Evolutionary conservation across 1,140 invertebrate species (phyloP).

Genomic region (Leptoteleia sp.): DNA sequence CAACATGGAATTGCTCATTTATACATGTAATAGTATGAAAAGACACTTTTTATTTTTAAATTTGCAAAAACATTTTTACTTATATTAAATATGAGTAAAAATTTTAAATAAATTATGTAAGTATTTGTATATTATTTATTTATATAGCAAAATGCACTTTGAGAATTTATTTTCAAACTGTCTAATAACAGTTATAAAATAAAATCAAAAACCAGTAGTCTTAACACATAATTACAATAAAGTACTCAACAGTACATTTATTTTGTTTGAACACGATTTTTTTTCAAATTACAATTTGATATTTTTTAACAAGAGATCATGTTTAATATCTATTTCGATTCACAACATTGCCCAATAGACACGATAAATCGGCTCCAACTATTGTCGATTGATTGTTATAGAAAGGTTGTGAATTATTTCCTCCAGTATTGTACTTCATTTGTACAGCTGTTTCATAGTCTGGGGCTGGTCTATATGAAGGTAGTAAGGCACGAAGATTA

Average conservation of each 20-base stretch:
- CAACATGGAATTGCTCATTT: too few species aligned
- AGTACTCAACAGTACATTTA: not conserved
- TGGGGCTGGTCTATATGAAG: slow-evolving; percentile 94
- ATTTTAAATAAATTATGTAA: too few species aligned
- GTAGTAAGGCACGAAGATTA: slow-evolving; percentile 86
- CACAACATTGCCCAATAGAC: slow-evolving; percentile 74
- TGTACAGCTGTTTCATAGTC: slow-evolving; percentile 97
- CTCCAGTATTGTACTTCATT: slow-evolving; percentile 85
- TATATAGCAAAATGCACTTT: too few species aligned
- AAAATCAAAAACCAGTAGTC: slow-evolving; percentile 12
- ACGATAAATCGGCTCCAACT: slow-evolving; percentile 76
- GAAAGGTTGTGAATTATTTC: slow-evolving; percentile 77
- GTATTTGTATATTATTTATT: too few species aligned
- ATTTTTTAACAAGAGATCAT: slow-evolving; percentile 19
- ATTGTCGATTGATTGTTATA: slow-evolving; percentile 80
- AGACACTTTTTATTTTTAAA: too few species aligned
- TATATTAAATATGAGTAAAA: too few species aligned
- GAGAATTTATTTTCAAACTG: not conserved
- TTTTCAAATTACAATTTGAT: not conserved
- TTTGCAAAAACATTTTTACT: too few species aligned
- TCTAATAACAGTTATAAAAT: not conserved
- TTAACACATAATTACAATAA: slow-evolving; percentile 26
- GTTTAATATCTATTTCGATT: slow-evolving; percentile 77
- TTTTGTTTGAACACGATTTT: too few species aligned
- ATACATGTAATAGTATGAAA: too few species aligned